Percentiles rank a stretch among this genome's conserved stretches.
These are phyloP conservation scores for Allobates femoralis DNA, from an alignment of 2,797 vertebrate genomes.

Conservation along the genomic window DNA sequence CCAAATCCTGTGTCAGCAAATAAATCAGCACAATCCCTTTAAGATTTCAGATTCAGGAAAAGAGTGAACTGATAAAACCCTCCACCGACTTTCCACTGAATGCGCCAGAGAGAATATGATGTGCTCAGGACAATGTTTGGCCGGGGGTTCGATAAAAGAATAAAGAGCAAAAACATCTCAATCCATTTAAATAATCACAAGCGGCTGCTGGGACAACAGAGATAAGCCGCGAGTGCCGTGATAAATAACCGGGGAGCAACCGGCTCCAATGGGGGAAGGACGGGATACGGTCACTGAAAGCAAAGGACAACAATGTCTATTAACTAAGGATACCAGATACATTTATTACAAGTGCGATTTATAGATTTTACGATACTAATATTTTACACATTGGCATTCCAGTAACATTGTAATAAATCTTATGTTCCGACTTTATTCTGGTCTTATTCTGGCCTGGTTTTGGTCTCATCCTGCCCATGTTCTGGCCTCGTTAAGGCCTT, in stretches of 20 bases:
- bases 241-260: background rate
- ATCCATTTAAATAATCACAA: background rate
- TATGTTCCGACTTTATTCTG: no score
- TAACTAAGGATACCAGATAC: background rate
- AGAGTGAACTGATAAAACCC: constrained; percentile 20
- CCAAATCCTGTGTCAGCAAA: constrained; percentile 19
- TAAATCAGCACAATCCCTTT: background rate
- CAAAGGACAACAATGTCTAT: background rate
- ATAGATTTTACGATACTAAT: no score
- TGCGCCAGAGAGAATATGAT: background rate
- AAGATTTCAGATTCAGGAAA: constrained; percentile 19
- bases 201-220: constrained; percentile 8
- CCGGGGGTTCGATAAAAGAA: background rate
- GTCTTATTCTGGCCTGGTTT: no score
- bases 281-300: background rate
- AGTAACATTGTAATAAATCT: background rate
- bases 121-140: background rate
- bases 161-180: constrained; percentile 35
- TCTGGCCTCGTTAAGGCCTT: no score
- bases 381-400: no score
- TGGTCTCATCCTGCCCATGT: no score
- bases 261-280: background rate
- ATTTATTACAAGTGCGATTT: no score
- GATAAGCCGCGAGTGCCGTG: background rate
- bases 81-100: background rate